These are phyloP conservation scores for Colostygia pectinataria DNA, from an alignment of 2,888 invertebrate species.

Conservation along the genomic window DNA sequence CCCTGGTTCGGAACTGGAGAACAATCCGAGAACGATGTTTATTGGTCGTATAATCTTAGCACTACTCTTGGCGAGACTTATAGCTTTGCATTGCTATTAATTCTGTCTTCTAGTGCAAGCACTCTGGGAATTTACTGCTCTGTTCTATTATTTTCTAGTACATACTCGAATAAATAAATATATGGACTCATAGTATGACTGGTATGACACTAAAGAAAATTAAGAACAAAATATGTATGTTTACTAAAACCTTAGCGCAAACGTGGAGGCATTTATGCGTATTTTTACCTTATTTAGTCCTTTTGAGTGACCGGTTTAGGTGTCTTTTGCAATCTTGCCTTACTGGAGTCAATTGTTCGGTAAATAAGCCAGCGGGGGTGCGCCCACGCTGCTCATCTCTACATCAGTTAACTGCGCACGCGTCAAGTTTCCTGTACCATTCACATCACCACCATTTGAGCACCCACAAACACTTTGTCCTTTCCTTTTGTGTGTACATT, in stretches of 20 bases:
- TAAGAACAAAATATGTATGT: not conserved
- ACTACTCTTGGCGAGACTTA: conserved; percentile 26
- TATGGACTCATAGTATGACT: not conserved
- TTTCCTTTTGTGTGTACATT: conserved; percentile 52
- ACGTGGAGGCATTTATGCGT: conserved; percentile 9
- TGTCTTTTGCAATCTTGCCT: conserved; percentile 42
- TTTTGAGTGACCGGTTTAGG: conserved; percentile 35
- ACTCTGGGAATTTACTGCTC: not conserved
- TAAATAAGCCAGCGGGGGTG: conserved; percentile 68
- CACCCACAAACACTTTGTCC: conserved; percentile 58
- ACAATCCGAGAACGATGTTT: conserved; percentile 61
- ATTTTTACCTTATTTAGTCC: conserved; percentile 16
- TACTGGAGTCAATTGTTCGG: conserved; percentile 61
- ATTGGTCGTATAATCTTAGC: conserved; percentile 48
- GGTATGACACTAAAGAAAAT: not conserved
- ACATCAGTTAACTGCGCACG: conserved; percentile 75
- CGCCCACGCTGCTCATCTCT: conserved; percentile 76
- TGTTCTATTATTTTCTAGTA: not conserved
- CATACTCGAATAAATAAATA: conserved; percentile 1
- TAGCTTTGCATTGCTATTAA: conserved; percentile 13
- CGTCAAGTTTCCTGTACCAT: conserved; percentile 73
- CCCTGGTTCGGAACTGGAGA: conserved; percentile 56
- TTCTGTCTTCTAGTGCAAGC: conserved; percentile 8
- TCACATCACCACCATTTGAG: conserved; percentile 59
- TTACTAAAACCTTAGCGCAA: conserved; percentile 16